Conservation (phyloP, 2,888 invertebrate species). For the Scaptomyza caliginosa region DNA sequence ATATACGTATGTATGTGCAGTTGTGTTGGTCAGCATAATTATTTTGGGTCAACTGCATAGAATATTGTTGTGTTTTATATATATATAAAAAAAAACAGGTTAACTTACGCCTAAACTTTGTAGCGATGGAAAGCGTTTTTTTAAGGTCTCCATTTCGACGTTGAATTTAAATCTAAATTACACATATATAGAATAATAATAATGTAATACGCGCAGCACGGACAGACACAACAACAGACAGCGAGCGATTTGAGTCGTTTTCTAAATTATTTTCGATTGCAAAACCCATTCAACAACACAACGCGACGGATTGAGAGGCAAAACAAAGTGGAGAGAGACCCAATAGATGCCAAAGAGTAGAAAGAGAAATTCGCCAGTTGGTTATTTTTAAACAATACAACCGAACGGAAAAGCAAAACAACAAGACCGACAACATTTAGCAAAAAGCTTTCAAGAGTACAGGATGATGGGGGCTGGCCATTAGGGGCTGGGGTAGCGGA, state of each 20-base stretch:
- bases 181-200: conserved; percentile 37
- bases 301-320: conserved; percentile 1
- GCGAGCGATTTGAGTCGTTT: conserved; percentile 76
- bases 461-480: conserved; percentile 40
- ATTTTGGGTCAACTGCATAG: conserved; percentile 48
- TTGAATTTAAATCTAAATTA: conserved; percentile 1
- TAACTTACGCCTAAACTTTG: conserved; percentile 85
- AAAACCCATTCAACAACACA: conserved; percentile 21
- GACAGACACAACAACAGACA: conserved; percentile 47
- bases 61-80: background rate
- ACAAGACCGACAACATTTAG: conserved; percentile 30
- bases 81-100: too few species aligned
- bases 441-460: conserved; percentile 59
- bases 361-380: conserved; percentile 61
- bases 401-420: background rate
- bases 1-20: background rate
- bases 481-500: conserved; percentile 1
- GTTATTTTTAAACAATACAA: conserved; percentile 69
- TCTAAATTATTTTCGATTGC: conserved; percentile 73
- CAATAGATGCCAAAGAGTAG: conserved; percentile 45
- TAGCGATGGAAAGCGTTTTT: conserved; percentile 85
- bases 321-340: conserved; percentile 31
- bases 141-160: conserved; percentile 81
- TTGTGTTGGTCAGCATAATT: conserved; percentile 14
- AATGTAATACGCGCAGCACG: conserved; percentile 50